A percentile compares a stretch with the other conserved stretches of the same genome.
Conservation (phyloP, 2,113 vertebrate species). For the Neolamprologus brichardi region DNA sequence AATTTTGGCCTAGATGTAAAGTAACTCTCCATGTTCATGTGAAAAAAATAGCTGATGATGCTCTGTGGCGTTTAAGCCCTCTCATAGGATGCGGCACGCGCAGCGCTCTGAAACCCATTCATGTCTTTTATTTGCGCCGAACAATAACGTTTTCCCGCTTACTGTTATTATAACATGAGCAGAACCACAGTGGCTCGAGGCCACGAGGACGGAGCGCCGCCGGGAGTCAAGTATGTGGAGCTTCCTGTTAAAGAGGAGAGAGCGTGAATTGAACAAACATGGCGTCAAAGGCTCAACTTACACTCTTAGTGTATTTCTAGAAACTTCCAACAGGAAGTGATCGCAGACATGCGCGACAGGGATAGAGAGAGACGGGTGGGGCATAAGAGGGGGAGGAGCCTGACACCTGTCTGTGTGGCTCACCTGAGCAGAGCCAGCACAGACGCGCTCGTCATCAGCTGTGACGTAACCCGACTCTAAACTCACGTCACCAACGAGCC, state of each 20-base stretch:
- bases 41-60: rapidly evolving
- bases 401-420: rapidly evolving
- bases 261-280: rapidly evolving
- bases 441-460: rapidly evolving
- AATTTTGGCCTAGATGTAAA: rapidly evolving
- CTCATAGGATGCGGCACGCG: rapidly evolving
- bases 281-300: not conserved
- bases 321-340: rapidly evolving
- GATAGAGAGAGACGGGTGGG: too few relatives aligned
- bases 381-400: too few relatives aligned
- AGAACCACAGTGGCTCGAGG: too few relatives aligned
- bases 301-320: rapidly evolving
- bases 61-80: rapidly evolving
- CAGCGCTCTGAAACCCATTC: not conserved
- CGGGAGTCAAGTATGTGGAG: rapidly evolving
- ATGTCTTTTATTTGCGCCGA: rapidly evolving
- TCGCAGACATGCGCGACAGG: too few relatives aligned
- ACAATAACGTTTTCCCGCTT: too few relatives aligned
- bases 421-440: not conserved
- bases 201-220: not conserved
- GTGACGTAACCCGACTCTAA: rapidly evolving
- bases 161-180: too few relatives aligned
- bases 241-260: not conserved
- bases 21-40: not conserved
- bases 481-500: rapidly evolving